Conservation (phyloP, 2,888 invertebrate species). For the Vanessa cardui region DNA sequence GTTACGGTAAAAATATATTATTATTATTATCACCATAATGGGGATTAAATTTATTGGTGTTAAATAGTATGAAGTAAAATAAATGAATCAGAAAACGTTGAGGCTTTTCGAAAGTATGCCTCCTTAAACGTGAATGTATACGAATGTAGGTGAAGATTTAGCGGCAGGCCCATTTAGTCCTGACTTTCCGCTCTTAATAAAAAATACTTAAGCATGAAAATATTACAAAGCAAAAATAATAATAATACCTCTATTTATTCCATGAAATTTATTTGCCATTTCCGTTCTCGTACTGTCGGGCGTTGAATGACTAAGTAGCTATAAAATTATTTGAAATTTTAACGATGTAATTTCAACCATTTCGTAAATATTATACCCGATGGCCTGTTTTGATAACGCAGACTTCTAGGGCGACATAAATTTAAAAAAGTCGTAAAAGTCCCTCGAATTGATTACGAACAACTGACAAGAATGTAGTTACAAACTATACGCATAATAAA, state of each 20-base stretch:
- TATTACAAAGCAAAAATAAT: neutral
- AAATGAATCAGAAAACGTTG: too few relatives aligned
- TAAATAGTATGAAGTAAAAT: too few relatives aligned
- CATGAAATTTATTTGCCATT: constrained; percentile 23
- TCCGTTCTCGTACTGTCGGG: constrained; percentile 16
- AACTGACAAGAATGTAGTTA: neutral
- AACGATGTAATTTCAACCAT: constrained; percentile 22
- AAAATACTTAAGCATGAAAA: neutral
- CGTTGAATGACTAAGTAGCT: constrained; percentile 14
- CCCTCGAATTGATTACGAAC: constrained; percentile 3
- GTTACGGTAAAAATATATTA: too few relatives aligned
- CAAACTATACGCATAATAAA: neutral
- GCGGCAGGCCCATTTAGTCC: neutral
- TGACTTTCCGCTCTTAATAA: neutral
- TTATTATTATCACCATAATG: too few relatives aligned
- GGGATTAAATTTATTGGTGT: too few relatives aligned
- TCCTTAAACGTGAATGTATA: too few relatives aligned
- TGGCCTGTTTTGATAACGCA: constrained; percentile 12
- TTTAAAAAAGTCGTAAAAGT: constrained; percentile 11
- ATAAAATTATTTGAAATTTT: constrained; percentile 18
- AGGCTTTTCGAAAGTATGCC: too few relatives aligned
- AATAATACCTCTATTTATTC: constrained; percentile 8
- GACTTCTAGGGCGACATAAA: constrained; percentile 1
- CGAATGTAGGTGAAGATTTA: too few relatives aligned
- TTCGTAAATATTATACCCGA: constrained; percentile 21